Evolutionary conservation across 2,888 invertebrate genomes (phyloP).

Genomic region (Sussaba pulchella): DNA sequence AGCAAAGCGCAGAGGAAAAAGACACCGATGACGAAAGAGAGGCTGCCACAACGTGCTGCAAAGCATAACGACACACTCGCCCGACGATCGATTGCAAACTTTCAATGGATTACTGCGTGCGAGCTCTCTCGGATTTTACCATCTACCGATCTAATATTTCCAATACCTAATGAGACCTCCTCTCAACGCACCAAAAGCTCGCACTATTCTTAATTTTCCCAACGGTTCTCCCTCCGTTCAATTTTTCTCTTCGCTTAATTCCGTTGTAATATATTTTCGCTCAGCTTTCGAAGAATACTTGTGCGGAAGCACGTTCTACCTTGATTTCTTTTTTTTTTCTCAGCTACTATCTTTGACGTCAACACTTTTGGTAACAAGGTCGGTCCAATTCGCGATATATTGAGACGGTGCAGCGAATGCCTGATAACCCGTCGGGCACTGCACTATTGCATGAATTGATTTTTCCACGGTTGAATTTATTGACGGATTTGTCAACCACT

Average conservation of each 20-base stretch:
- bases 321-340: background rate
- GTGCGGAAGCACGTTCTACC: background rate
- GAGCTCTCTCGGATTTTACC: constrained; percentile 11
- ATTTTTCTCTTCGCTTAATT: constrained; percentile 5
- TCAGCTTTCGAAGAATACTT: background rate
- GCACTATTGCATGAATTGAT: too few species aligned
- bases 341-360: background rate
- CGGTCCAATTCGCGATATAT: background rate
- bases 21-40: background rate
- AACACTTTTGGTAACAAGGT: background rate
- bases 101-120: constrained; percentile 32
- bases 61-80: constrained; percentile 19
- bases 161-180: background rate
- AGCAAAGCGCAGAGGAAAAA: background rate
- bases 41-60: background rate
- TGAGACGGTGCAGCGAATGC: too few species aligned
- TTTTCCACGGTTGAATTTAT: too few species aligned
- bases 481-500: too few species aligned
- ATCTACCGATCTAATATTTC: background rate
- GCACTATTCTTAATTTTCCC: too few species aligned
- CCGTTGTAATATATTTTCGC: background rate
- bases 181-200: background rate
- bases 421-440: too few species aligned
- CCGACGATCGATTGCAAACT: constrained; percentile 34
- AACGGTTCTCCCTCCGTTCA: too few species aligned